Evolutionary conservation across 2,888 invertebrate genomes (phyloP).

Genomic region (Pomacea canaliculata): DNA sequence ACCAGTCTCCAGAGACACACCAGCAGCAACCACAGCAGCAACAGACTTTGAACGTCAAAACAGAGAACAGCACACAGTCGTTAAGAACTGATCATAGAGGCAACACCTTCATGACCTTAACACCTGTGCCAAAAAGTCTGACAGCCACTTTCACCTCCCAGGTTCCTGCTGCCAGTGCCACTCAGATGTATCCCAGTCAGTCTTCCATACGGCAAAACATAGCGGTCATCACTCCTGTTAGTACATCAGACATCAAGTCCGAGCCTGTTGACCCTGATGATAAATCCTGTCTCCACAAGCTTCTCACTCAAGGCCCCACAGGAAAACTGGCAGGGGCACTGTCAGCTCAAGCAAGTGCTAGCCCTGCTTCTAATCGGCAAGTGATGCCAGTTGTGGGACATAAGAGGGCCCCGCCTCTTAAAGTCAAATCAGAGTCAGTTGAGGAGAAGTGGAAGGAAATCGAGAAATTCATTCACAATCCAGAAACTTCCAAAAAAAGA

Average conservation of each 20-base stretch:
- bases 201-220: conserved; percentile 4
- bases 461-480: conserved; percentile 50
- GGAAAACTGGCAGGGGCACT: neutral
- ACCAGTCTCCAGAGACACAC: too few relatives aligned
- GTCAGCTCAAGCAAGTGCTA: conserved; percentile 22
- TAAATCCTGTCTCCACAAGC: conserved; percentile 18
- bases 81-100: conserved; percentile 1
- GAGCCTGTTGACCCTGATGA: conserved; percentile 21
- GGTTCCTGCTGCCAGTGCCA: neutral
- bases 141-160: neutral
- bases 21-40: neutral
- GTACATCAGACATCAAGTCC: conserved; percentile 8
- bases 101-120: neutral
- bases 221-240: conserved; percentile 14
- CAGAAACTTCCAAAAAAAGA: conserved; percentile 25
- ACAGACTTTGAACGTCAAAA: neutral
- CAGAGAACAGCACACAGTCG: neutral
- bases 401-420: conserved; percentile 13
- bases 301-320: conserved; percentile 5
- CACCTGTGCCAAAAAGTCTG: neutral
- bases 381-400: conserved; percentile 21
- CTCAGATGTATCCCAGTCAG: neutral
- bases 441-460: conserved; percentile 63
- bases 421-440: conserved; percentile 34
- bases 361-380: conserved; percentile 1